Base-by-base conservation (phyloP, 1,140 invertebrate species). In the Lethrus apterus region DNA sequence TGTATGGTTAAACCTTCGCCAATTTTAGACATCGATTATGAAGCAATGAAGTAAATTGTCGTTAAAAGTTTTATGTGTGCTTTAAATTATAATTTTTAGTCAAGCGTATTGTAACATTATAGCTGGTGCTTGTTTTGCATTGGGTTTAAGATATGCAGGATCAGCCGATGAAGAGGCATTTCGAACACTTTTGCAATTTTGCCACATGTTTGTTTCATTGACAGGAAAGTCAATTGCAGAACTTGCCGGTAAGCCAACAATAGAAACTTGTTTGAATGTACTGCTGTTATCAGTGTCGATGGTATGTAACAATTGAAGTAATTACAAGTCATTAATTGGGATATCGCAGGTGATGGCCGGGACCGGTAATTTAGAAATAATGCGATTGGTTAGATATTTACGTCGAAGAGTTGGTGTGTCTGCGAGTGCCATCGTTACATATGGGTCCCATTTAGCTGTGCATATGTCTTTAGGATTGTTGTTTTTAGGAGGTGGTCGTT, bases 71-170 rank as follows among this genome's bases (percentile, higher is more conserved):
- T 26, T 7, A 5, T 26, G n/a, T 26, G n/a, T 62, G 36, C 33
- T 26, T 5, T 26, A 7, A 26, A 26, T 5, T 26, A 7, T 26
- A 26, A 26, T 26, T 26, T 75, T 30, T 64, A 88, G 87, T 58
- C 93, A 98, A 75, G 91, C 92, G 0, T 97, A 94, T 68, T 95
- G 91, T 66, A 95, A 96, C 65, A 93, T 97, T 46, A 76, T 96
- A 35, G 87, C 91, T 20, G 95, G 94, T 21, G 90, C 89, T 7
- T 93, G 91, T 62, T 86, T 98, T 71, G 87, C 89, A n/a, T 67
- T 98, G 48, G 93, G 91, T 2, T 70, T 98, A 5, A 86, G 89
- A 58, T 98, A 88, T 73, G 93, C 94, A 10, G 95, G 95, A 31
- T 88, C 92, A 4, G 88, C 86, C 31, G 84, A 93, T 66, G 70